phyloP scores from a whole-genome alignment of 2,888 invertebrate genomes.

The Neoitamus cyanurus region DNA sequence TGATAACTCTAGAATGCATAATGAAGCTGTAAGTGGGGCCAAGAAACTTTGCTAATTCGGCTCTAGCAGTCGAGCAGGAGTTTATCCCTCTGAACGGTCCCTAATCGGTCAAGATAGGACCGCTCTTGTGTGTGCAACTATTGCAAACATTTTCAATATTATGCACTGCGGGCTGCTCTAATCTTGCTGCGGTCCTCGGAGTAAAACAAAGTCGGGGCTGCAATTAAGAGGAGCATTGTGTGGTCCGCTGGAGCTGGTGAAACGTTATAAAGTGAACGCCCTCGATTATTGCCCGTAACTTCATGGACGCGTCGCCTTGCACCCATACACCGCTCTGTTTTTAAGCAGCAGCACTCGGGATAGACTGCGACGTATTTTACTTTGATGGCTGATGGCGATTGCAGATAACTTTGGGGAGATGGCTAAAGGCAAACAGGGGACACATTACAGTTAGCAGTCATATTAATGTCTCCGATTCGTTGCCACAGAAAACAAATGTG shows the following conservation, averaged over 20 bases:
- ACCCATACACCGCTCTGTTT: not conserved
- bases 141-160: slow-evolving; percentile 32
- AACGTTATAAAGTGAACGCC: slow-evolving; percentile 8
- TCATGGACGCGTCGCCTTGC: not conserved
- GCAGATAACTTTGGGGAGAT: slow-evolving; percentile 14
- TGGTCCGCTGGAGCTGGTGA: slow-evolving; percentile 2
- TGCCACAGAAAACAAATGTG: not conserved
- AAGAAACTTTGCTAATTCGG: slow-evolving; percentile 41
- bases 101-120: slow-evolving; percentile 35
- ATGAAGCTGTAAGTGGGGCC: slow-evolving; percentile 19
- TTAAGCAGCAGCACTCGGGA: not conserved
- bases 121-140: slow-evolving; percentile 2
- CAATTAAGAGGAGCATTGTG: slow-evolving; percentile 34
- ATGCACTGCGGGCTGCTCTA: slow-evolving; percentile 14
- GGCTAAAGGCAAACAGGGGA: not conserved
- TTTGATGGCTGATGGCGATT: slow-evolving; percentile 24
- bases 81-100: slow-evolving; percentile 3
- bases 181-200: slow-evolving; percentile 23
- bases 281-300: not conserved
- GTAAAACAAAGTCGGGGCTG: slow-evolving; percentile 32
- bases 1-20: slow-evolving; percentile 18
- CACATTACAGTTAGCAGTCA: not conserved
- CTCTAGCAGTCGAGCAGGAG: not conserved
- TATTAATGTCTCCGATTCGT: not conserved
- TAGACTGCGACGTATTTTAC: not conserved